Base-by-base conservation (phyloP, 1,140 invertebrate genomes). In the Mesaphorura yosii region DNA sequence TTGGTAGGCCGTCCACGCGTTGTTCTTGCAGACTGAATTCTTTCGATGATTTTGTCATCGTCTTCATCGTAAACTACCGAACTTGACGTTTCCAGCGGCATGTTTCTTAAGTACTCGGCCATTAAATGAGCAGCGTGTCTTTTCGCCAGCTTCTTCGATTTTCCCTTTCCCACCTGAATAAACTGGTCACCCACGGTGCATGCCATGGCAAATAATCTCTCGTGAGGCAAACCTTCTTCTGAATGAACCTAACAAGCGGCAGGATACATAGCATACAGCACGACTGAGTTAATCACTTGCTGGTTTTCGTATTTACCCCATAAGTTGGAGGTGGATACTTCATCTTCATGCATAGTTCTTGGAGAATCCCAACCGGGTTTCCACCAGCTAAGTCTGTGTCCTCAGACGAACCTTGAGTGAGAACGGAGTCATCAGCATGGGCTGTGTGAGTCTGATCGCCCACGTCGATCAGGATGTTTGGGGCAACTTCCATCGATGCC, bases 141-240 rank as follows among this genome's bases (percentile, higher is more conserved):
- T 71, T 96, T 97, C 1, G 92, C 92, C 19, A 93, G 74, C 67
- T 95, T 95, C 72, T 98, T 98, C 46, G 90, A 94, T 67, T 94
- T 92, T 3, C 91, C 93, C 58, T 70, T 69, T 17, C 78, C 79
- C 45, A 60, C 60, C 41, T 55, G 55, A 7, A 62, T 23, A 48
- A 51, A 55, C 28, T 85, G 82, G 59, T 88, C 87, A 41, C 85
- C 72, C 56, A 90, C 82, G 42, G 83, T 80, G 67, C 91, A 96
- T 4, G 87, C 79, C 66, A 96, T 91, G 2, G 88, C 91, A 65
- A 94, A 93, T 51, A 87, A 83, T 51, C 91, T 78, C 66, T 93
- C 88, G 65, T 93, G 89, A 3, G 92, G 90, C 48, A 93, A 73
- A 26, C 92, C 92, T 71, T 85, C 75, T 72, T 94, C 90, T 49